These are phyloP conservation scores for Drosophila paranaensis DNA, from an alignment of 2,888 invertebrate genomes.

Conservation along the genomic window DNA sequence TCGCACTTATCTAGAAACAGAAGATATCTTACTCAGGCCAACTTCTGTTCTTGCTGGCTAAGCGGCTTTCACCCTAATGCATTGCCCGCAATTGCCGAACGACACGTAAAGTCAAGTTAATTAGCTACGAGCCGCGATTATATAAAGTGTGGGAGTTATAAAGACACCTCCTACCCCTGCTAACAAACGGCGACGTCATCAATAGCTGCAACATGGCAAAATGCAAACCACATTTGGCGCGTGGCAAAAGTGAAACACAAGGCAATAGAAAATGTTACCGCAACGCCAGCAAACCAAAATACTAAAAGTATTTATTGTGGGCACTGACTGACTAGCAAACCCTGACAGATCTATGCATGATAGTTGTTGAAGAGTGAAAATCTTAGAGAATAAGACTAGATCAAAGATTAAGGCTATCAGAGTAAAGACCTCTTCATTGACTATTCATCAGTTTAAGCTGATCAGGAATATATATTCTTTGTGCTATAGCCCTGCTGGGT, in stretches of 20 bases:
- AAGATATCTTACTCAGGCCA: neutral
- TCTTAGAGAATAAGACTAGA: too few species aligned
- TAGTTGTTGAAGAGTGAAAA: neutral
- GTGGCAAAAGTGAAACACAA: conserved; percentile 48
- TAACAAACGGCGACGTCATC: conserved; percentile 26
- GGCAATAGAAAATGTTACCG: conserved; percentile 17
- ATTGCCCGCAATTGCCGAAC: conserved; percentile 8
- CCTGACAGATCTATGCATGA: neutral
- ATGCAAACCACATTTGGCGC: conserved; percentile 48
- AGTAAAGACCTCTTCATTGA: too few species aligned
- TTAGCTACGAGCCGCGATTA: conserved; percentile 32
- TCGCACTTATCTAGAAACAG: neutral
- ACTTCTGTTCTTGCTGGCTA: conserved; percentile 6
- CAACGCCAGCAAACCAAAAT: conserved; percentile 3
- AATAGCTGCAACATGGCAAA: conserved; percentile 25
- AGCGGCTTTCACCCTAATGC: conserved; percentile 17
- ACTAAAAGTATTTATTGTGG: neutral
- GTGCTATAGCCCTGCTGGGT: neutral
- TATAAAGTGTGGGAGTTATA: conserved; percentile 37
- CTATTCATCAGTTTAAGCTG: too few species aligned
- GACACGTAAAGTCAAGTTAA: conserved; percentile 22
- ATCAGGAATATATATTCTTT: neutral
- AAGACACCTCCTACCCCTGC: neutral
- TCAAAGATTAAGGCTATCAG: too few species aligned
- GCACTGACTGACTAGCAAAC: neutral